Percentiles rank a stretch among this genome's conserved stretches.
phyloP scores from a whole-genome alignment of 1,140 invertebrate species.

The Ylistrum balloti region DNA sequence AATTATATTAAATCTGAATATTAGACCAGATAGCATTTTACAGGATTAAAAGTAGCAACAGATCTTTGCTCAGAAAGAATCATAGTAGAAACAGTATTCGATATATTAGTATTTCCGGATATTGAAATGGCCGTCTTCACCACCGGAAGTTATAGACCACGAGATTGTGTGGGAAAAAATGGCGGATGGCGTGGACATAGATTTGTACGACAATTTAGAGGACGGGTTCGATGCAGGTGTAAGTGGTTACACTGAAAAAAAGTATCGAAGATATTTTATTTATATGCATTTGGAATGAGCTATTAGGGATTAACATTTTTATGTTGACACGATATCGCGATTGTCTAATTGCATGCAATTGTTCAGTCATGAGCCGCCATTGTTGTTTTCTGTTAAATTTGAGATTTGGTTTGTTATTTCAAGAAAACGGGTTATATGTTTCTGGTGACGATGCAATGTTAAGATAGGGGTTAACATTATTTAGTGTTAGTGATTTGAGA shows the following conservation, averaged over 20 bases:
- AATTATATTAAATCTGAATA: no score
- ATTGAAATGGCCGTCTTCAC: neutral
- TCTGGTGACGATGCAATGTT: no score
- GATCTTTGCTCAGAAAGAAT: no score
- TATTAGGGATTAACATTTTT: neutral
- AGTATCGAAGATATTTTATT: neutral
- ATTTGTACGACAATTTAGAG: slow-evolving; percentile 98
- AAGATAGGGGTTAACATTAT: no score
- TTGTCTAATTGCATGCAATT: neutral
- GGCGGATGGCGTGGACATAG: slow-evolving; percentile 97
- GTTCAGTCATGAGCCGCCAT: neutral
- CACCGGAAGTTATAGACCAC: slow-evolving; percentile 45
- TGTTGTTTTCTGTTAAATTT: neutral
- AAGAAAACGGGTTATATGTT: no score
- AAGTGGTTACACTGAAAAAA: neutral
- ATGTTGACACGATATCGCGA: neutral
- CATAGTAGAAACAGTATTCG: no score
- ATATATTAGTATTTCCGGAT: neutral
- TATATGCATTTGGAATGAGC: neutral
- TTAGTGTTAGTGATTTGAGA: no score
- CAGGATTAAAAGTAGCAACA: no score
- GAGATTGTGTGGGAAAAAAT: slow-evolving; percentile 86
- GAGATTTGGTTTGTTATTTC: no score
- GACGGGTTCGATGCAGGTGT: slow-evolving; percentile 94
- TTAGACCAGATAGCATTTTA: no score